A percentile compares a stretch with the other conserved stretches of the same genome.
Evolutionary conservation across 2,113 vertebrate species (phyloP).

Genomic region (Okapia johnstoni): DNA sequence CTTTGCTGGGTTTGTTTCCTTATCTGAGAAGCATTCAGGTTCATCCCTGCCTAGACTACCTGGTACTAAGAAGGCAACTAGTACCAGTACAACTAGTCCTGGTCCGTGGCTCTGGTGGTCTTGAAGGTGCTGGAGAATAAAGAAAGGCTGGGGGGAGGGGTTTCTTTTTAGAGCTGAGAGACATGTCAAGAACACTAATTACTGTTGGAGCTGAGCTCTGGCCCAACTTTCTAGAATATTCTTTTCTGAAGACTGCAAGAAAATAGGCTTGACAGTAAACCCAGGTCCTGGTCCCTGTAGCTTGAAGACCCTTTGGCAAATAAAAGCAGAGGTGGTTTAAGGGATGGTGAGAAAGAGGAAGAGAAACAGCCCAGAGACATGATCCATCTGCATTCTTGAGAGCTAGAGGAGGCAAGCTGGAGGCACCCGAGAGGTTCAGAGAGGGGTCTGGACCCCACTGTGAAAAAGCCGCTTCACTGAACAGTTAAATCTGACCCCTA

Average conservation of each 20-base stretch:
- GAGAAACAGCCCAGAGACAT: background rate
- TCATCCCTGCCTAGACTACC: background rate
- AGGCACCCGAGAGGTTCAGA: background rate
- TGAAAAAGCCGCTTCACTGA: background rate
- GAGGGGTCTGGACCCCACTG: background rate
- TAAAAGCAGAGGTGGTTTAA: background rate
- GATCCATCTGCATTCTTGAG: background rate
- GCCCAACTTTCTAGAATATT: background rate
- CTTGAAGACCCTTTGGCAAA: background rate
- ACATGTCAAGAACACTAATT: background rate
- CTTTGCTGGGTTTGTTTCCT: constrained; percentile 22
- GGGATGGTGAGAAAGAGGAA: background rate
- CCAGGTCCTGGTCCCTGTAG: background rate
- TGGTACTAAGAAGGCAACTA: background rate
- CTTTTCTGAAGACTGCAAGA: background rate
- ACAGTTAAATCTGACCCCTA: background rate
- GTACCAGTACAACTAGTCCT: background rate
- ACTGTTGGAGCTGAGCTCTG: background rate
- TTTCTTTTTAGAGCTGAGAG: background rate
- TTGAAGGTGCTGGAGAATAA: background rate
- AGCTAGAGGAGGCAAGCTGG: background rate
- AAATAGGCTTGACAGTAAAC: background rate
- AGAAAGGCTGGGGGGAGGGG: background rate
- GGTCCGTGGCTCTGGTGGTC: background rate
- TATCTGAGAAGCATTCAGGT: background rate